Conservation (phyloP, 2,797 vertebrate species). For the Scolopax rusticola region DNA sequence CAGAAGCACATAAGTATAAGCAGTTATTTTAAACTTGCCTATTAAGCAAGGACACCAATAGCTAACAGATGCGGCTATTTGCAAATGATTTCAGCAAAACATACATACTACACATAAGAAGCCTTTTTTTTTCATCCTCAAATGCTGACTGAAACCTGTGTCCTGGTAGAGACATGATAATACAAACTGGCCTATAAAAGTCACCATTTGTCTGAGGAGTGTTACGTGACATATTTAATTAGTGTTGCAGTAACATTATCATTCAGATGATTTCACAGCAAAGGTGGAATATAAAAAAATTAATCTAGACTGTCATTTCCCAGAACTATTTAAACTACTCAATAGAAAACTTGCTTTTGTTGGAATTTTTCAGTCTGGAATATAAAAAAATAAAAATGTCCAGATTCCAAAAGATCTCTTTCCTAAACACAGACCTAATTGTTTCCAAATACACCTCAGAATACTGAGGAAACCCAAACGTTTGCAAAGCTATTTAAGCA, state of each 20-base stretch:
- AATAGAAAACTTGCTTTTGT: background rate
- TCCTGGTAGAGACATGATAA: background rate
- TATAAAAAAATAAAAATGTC: background rate
- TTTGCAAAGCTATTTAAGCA: background rate
- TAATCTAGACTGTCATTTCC: background rate
- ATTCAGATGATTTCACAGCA: background rate
- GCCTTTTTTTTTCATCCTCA: background rate
- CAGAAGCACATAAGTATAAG: slow-evolving; percentile 57
- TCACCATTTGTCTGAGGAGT: background rate
- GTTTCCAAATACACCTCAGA: slow-evolving; percentile 39
- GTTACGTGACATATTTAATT: background rate
- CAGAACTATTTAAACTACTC: slow-evolving; percentile 9
- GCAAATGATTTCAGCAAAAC: slow-evolving; percentile 54
- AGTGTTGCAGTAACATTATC: background rate
- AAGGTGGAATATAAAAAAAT: background rate
- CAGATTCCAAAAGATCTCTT: background rate
- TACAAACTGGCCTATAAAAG: background rate
- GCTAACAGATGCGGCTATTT: slow-evolving; percentile 46
- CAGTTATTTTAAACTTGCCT: slow-evolving; percentile 60
- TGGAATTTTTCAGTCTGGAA: background rate
- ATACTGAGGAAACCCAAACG: slow-evolving; percentile 14
- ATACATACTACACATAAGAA: slow-evolving; percentile 32
- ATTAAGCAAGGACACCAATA: slow-evolving; percentile 56
- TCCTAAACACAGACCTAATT: background rate
- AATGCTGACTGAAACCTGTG: background rate